Evolutionary conservation across 2,113 vertebrate species (phyloP), one percentile per base, ranked within the genome.

Genomic region (Aphyosemion australe): DNA sequence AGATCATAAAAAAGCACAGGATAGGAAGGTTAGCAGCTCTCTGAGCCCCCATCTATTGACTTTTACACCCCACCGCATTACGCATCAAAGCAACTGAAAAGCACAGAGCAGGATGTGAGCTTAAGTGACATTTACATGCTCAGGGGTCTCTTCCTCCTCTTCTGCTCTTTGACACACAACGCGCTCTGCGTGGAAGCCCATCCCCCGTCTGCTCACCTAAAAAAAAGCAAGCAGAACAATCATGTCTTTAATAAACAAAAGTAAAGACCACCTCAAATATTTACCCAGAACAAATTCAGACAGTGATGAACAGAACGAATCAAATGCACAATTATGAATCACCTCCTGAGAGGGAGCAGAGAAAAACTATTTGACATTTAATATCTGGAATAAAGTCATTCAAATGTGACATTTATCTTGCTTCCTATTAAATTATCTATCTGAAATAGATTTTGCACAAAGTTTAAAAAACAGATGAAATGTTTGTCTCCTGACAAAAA

Each of bases 41-140:
- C 14, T n/a, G 9, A 63, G 19, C 8, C 20, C 45, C 21, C 61
- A 12, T 57, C 48, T 63, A 61, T 54, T 52, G 53, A 76, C 57
- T 54, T 67, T 64, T 69, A 60, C 18, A 42, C 39, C 15, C 14
- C 39, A 51, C 26, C 39, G 65, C 56, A 37, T 69, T 57, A 62
- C 50, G 16, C 12, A 73, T 74, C 65, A 78, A 82, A 76, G 59
- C 47, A 16, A 41, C 15, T 66, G 18, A 55, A 59, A 78, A 69
- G 9, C 51, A 65, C 61, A 65, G 55, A 37, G 50, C 73, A 79
- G 65, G 84, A 80, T 76, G 66, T 79, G 65, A 83, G 76, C 52
- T 84, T 67, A 57, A 65, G 55, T 72, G 69, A 74, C 71, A 85
- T 81, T 91, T 88, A 91, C 90, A 86, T 90, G 88, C 49, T 86